phyloP scores from a whole-genome alignment of 30 jellyfish, hydroid and myxozoan genomes.

The Chironex yamaguchii region DNA sequence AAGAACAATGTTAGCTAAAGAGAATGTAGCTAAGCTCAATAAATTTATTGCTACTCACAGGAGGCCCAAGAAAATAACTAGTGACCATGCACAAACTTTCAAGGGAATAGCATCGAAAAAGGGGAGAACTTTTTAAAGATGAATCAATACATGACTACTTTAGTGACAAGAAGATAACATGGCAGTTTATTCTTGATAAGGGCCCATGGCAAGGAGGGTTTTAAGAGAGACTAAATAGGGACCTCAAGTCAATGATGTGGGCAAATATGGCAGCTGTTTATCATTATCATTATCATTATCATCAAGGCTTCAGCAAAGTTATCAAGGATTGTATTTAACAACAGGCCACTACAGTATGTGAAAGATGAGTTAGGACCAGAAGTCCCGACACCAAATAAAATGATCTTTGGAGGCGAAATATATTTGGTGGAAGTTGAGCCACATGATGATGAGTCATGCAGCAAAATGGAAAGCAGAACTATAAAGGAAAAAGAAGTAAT shows the following conservation, averaged over 20 bases:
- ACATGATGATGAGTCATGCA: slow-evolving; percentile 9
- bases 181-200: too few species aligned
- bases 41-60: slow-evolving; percentile 26
- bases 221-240: slow-evolving; percentile 10
- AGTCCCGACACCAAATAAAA: neutral
- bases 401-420: slow-evolving; percentile 3
- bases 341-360: neutral
- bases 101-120: slow-evolving; percentile 27
- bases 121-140: too few species aligned
- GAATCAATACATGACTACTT: too few species aligned
- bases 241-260: neutral
- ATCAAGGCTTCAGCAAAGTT: neutral
- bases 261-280: neutral
- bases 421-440: slow-evolving; percentile 35
- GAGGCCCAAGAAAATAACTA: slow-evolving; percentile 29
- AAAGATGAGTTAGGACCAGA: slow-evolving; percentile 2
- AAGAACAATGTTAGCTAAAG: neutral
- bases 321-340: neutral
- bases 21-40: slow-evolving; percentile 34
- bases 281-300: neutral
- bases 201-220: too few species aligned
- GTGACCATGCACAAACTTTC: slow-evolving; percentile 50
- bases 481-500: slow-evolving; percentile 46
- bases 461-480: slow-evolving; percentile 41
- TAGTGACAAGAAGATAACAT: too few species aligned